These are phyloP conservation scores for Amblyraja radiata DNA, from an alignment of 2,797 vertebrate species.

Conservation along the genomic window DNA sequence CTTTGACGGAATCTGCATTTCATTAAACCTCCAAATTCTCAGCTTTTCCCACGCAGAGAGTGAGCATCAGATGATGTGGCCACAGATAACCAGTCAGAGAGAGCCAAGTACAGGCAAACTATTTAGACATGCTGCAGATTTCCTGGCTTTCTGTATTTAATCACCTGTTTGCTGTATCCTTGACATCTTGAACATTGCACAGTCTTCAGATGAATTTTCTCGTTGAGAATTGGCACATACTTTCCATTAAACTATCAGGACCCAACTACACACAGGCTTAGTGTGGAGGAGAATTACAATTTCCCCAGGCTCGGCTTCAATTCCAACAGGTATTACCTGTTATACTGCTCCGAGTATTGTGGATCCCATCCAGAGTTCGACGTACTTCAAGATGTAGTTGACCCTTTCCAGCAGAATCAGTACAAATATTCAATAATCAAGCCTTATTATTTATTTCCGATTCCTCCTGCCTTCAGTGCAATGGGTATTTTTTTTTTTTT, in stretches of 20 bases:
- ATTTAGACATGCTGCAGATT: not conserved
- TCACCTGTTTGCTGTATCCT: not conserved
- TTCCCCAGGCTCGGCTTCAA: not conserved
- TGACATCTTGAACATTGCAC: not conserved
- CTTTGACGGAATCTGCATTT: too few species aligned
- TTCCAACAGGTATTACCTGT: not conserved
- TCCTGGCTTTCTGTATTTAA: not conserved
- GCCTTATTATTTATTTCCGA: not conserved
- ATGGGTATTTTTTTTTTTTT: not conserved
- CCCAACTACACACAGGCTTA: not conserved
- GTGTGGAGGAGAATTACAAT: not conserved
- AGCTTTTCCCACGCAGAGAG: not conserved
- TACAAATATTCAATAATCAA: not conserved
- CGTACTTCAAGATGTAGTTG: not conserved
- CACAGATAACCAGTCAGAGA: too few species aligned
- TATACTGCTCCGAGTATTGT: not conserved
- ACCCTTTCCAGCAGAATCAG: not conserved
- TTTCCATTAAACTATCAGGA: not conserved
- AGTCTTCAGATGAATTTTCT: not conserved
- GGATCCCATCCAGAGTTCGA: too few species aligned
- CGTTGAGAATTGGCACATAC: too few species aligned
- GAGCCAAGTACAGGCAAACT: not conserved
- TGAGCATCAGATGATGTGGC: not conserved
- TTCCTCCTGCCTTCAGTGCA: not conserved
- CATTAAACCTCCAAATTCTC: not conserved